Evolutionary conservation across 2,888 invertebrate genomes (phyloP).

Genomic region (Luperina nickerlii): DNA sequence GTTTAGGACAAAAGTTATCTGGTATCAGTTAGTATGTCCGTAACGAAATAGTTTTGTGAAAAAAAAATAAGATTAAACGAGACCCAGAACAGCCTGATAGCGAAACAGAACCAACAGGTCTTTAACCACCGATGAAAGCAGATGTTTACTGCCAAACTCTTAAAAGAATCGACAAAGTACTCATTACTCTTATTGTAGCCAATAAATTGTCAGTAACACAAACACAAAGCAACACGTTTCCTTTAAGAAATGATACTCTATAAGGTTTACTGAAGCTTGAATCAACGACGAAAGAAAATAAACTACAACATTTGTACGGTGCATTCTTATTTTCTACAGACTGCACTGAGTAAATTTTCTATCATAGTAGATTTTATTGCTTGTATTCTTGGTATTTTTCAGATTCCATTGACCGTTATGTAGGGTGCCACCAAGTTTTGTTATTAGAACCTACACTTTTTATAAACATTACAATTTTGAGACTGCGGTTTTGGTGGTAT

Average conservation of each 20-base stretch:
- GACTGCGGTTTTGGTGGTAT: too few relatives aligned
- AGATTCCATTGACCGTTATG: slow-evolving; percentile 23
- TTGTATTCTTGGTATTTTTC: slow-evolving; percentile 16
- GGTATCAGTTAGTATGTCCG: background rate
- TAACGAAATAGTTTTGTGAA: background rate
- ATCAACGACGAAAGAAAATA: slow-evolving; percentile 38
- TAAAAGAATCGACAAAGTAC: slow-evolving; percentile 33
- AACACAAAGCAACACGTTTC: slow-evolving; percentile 51
- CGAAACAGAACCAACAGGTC: slow-evolving; percentile 19
- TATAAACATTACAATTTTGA: background rate
- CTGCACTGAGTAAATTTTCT: slow-evolving; percentile 32
- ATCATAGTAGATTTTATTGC: slow-evolving; percentile 40
- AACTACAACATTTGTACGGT: slow-evolving; percentile 28
- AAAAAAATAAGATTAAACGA: background rate
- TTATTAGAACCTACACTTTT: slow-evolving; percentile 1
- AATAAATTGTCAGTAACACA: slow-evolving; percentile 48
- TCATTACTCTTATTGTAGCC: slow-evolving; percentile 49
- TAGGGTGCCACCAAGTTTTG: background rate
- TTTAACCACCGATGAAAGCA: slow-evolving; percentile 38
- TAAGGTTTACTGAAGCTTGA: slow-evolving; percentile 52
- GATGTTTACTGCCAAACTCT: slow-evolving; percentile 27
- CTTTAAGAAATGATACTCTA: slow-evolving; percentile 48
- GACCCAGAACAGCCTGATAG: slow-evolving; percentile 3
- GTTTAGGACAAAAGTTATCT: background rate
- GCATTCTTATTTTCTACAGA: slow-evolving; percentile 40